Evolutionary conservation across 2,797 vertebrate species (phyloP).

Genomic region (Pipistrellus pipistrellus): DNA sequence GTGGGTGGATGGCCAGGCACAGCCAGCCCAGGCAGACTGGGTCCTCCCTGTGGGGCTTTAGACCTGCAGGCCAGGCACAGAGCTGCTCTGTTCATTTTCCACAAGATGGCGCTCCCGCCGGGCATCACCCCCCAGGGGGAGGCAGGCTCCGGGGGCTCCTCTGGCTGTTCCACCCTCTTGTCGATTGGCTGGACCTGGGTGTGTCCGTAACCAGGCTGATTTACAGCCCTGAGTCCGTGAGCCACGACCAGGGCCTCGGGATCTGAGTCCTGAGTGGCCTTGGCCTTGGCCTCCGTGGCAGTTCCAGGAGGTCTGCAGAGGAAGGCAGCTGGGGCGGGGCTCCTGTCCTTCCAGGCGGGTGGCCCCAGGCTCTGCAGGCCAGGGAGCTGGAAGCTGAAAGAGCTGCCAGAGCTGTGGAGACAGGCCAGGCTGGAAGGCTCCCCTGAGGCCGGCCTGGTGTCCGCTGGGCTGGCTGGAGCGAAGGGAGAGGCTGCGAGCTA

Average conservation of each 20-base stretch:
- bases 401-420: background rate
- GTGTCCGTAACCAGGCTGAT: background rate
- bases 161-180: background rate
- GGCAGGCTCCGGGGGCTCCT: background rate
- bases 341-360: background rate
- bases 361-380: background rate
- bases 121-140: background rate
- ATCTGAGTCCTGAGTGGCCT: background rate
- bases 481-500: background rate
- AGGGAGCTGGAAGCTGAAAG: background rate
- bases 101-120: background rate
- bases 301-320: background rate
- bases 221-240: background rate
- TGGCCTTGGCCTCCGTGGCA: background rate
- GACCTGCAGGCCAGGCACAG: fast-evolving
- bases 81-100: too few relatives aligned
- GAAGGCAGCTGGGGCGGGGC: background rate
- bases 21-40: background rate
- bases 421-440: background rate
- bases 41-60: background rate
- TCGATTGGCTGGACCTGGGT: background rate
- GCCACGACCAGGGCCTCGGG: background rate
- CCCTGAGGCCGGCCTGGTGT: background rate
- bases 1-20: background rate
- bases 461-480: background rate